Percentiles rank a stretch among this genome's conserved stretches.
phyloP scores from a whole-genome alignment of 2,888 invertebrate species.

The Dicroscelio sp. region DNA sequence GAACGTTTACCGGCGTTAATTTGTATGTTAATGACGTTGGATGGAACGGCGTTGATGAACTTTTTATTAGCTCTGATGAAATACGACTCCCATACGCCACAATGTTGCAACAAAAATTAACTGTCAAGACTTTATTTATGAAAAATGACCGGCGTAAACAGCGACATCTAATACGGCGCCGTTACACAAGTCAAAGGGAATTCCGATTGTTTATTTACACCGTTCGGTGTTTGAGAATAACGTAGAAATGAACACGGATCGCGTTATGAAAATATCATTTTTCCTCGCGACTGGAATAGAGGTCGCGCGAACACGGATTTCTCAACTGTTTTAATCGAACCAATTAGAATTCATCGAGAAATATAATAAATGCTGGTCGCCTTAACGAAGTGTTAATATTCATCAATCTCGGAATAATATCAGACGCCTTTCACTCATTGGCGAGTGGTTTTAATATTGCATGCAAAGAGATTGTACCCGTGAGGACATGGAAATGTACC shows the following conservation, averaged over 20 bases:
- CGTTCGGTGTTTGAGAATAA: neutral
- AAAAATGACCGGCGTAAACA: constrained; percentile 52
- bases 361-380: constrained; percentile 52
- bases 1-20: constrained; percentile 59
- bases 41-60: constrained; percentile 68
- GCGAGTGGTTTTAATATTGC: constrained; percentile 28
- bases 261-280: neutral
- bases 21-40: constrained; percentile 70
- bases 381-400: constrained; percentile 75
- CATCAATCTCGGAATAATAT: constrained; percentile 67
- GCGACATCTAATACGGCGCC: constrained; percentile 35
- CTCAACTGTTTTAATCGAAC: constrained; percentile 54
- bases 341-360: constrained; percentile 60
- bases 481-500: neutral
- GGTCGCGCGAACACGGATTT: constrained; percentile 26
- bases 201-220: constrained; percentile 48
- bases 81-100: constrained; percentile 60
- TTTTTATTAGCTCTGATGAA: constrained; percentile 69
- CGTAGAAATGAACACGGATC: too few relatives aligned
- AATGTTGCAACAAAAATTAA: constrained; percentile 65
- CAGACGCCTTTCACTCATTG: constrained; percentile 66
- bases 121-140: constrained; percentile 61
- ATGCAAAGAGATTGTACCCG: constrained; percentile 20
- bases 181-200: constrained; percentile 53
- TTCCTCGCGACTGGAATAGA: constrained; percentile 2